phyloP scores from a whole-genome alignment of 35 echinoderm and acorn worm genomes.

The Apostichopus californicus region DNA sequence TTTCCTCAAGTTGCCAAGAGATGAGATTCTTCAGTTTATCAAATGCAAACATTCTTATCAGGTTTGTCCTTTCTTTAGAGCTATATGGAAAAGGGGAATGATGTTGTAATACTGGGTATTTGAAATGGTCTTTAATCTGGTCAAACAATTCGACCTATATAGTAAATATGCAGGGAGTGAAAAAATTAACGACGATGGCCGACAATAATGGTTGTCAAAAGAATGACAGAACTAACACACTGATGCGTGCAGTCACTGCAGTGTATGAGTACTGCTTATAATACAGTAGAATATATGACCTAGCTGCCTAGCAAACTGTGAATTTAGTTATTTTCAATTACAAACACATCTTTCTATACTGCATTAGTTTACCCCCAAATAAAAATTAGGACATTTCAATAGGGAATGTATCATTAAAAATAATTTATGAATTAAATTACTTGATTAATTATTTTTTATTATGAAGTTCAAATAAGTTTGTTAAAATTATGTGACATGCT shows the following conservation, averaged over 20 bases:
- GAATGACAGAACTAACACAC: too few relatives aligned
- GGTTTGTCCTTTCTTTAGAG: background rate
- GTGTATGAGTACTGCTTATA: too few relatives aligned
- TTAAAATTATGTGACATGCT: too few relatives aligned
- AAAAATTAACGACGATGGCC: too few relatives aligned
- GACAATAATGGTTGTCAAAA: too few relatives aligned
- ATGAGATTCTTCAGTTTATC: background rate
- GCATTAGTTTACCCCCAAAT: background rate
- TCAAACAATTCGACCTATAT: background rate
- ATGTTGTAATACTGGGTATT: background rate
- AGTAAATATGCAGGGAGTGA: too few relatives aligned
- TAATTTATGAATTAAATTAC: background rate
- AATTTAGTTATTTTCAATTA: too few relatives aligned
- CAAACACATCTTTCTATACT: background rate
- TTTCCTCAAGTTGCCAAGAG: conserved; percentile 19
- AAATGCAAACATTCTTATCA: conserved; percentile 19
- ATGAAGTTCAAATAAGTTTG: too few relatives aligned
- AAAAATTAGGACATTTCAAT: background rate
- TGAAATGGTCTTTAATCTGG: background rate
- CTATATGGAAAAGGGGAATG: background rate
- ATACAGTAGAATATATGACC: too few relatives aligned
- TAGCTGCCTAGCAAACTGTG: too few relatives aligned
- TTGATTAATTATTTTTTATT: too few relatives aligned
- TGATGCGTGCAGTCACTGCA: too few relatives aligned
- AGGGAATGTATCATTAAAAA: background rate